Evolutionary conservation across 1,140 invertebrate genomes (phyloP), one percentile per base, ranked within the genome.

Genomic region (Aphaenogaster rudis): DNA sequence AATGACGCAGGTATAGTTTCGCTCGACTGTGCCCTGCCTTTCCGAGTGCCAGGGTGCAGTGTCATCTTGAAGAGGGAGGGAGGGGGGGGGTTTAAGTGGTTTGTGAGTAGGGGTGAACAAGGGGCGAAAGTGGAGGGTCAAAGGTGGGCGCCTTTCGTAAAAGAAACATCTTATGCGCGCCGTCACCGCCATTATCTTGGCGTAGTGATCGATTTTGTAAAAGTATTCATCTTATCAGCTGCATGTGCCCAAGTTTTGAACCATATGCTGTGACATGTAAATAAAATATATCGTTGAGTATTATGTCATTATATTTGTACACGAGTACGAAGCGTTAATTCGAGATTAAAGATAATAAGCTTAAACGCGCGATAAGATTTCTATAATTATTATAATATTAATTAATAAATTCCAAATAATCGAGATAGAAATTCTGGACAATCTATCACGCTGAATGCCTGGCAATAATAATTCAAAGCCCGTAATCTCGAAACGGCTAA

Each of bases 81-180:
- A 45, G 52, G 88, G 13, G 13, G 13, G 59, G 88, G 42, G 94
- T 93, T 92, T 93, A 94, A 94, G 93, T 94, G 93, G 90, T 90
- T 89, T 88, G 81, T 54, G 80, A 84, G 85, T 76, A 59, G 67
- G 86, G 57, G 50, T 76, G 69, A 42, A 54, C 54, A 74, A 66
- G 57, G 66, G 33, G 77, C 77, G 69, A 84, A 50, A 85, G 72
- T 39, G 82, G 71, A 64, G 74, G 81, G 74, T 78, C 71, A 86
- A 52, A 86, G 82, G 59, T 76, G 74, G 71, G 82, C 82, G 82
- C 82, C 71, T 64, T 76, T 78, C 33, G 48, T 52, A 86, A 59
- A 76, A 33, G 69, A 76, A 84, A 61, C 80, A 61, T 84, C 69
- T 61, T 61, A 57, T 45, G 67, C 80, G 52, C 69, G 69, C 57